Evolutionary conservation across 2,113 vertebrate species (phyloP).

Genomic region (Grammomys surdaster): DNA sequence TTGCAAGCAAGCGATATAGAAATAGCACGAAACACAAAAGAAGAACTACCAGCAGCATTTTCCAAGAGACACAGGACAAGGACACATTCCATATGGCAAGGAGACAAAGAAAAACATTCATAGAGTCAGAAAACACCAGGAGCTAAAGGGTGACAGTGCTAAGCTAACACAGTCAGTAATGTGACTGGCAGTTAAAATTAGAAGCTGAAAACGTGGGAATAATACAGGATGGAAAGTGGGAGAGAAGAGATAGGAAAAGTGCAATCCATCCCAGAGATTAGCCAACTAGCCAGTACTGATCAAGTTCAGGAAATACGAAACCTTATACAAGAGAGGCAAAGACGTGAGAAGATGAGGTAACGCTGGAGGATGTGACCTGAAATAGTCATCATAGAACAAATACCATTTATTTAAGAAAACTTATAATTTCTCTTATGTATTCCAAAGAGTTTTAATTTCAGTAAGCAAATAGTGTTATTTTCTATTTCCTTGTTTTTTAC

Average conservation of each 20-base stretch:
- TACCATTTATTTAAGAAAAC: not conserved
- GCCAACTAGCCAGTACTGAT: not conserved
- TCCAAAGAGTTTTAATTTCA: not conserved
- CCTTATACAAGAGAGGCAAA: not conserved
- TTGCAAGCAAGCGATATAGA: not conserved
- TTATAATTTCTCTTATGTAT: not conserved
- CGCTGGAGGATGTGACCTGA: not conserved
- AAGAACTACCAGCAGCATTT: constrained; percentile 24
- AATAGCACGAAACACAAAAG: not conserved
- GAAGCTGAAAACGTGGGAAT: not conserved
- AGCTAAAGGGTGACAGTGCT: not conserved
- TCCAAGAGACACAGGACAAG: not conserved
- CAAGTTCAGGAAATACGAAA: not conserved
- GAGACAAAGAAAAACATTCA: constrained; percentile 4
- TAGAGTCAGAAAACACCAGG: not conserved
- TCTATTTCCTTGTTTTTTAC: not conserved
- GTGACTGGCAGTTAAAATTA: constrained; percentile 27
- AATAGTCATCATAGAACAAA: not conserved
- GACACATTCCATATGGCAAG: not conserved
- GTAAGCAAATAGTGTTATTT: not conserved
- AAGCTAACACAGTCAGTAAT: not conserved
- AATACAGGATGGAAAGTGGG: not conserved
- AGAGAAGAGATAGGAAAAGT: not conserved
- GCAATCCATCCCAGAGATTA: not conserved
- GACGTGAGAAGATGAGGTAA: not conserved